Percentiles rank a stretch among this genome's conserved stretches.
These are phyloP conservation scores for Epirrhoe tristata DNA, from an alignment of 2,888 invertebrate species.

Conservation along the genomic window DNA sequence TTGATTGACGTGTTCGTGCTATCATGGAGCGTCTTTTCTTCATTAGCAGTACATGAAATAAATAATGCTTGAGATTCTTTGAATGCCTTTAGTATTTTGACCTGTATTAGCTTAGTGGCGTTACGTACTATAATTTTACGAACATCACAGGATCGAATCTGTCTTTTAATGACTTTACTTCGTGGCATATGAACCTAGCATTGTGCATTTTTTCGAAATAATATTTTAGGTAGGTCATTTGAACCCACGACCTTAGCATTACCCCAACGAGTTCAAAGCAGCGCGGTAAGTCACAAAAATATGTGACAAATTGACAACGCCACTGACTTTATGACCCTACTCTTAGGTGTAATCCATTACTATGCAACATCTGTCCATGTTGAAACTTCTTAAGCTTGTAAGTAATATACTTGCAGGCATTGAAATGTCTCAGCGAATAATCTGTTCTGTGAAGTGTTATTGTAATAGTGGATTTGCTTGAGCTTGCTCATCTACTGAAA, in stretches of 20 bases:
- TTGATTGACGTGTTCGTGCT: slow-evolving; percentile 3
- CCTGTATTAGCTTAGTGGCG: too few species aligned
- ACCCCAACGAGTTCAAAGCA: neutral
- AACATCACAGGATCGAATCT: too few species aligned
- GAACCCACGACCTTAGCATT: neutral
- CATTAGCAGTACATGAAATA: neutral
- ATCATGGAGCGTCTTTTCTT: neutral
- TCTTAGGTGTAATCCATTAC: slow-evolving; percentile 12
- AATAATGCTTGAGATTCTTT: neutral
- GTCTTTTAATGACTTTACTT: too few species aligned
- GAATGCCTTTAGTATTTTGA: too few species aligned
- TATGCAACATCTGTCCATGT: neutral
- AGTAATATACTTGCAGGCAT: slow-evolving; percentile 6
- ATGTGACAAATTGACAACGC: slow-evolving; percentile 8
- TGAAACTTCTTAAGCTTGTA: neutral
- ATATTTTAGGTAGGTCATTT: neutral
- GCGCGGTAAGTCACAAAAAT: neutral
- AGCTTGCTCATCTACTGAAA: too few species aligned
- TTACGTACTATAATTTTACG: too few species aligned
- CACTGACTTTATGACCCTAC: slow-evolving; percentile 14
- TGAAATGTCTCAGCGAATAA: neutral
- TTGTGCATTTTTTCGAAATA: neutral
- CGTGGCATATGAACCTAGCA: too few species aligned
- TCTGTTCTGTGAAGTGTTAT: neutral
- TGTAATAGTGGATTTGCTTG: neutral